Conservation (phyloP, 2,888 invertebrate genomes). For the Physocephala rufipes region DNA sequence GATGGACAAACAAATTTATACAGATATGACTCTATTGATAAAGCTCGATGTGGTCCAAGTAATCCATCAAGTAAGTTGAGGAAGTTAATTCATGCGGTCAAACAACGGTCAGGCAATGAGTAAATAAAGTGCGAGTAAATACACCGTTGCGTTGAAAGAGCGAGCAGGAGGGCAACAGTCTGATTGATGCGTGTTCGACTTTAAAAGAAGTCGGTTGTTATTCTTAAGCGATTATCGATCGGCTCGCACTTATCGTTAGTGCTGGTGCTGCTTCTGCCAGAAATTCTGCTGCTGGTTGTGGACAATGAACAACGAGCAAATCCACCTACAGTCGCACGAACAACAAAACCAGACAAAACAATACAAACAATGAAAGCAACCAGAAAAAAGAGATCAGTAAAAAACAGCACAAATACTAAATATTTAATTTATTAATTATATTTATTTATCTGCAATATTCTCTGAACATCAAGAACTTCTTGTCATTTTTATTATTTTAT, state of each 20-base stretch:
- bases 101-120: background rate
- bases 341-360: conserved; percentile 7
- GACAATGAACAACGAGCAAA: too few species aligned
- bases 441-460: too few species aligned
- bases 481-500: too few species aligned
- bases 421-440: too few species aligned
- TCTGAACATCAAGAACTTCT: too few species aligned
- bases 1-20: background rate
- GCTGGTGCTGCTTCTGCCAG: too few species aligned
- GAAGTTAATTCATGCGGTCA: background rate
- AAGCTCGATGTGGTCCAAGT: background rate
- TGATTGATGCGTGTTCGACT: background rate
- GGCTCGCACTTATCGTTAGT: too few species aligned
- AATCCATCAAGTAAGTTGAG: too few species aligned
- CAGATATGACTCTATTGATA: background rate
- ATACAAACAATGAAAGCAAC: background rate
- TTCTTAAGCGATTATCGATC: too few species aligned
- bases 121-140: background rate
- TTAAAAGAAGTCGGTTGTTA: too few species aligned
- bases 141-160: background rate
- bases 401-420: background rate
- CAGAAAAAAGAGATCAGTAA: too few species aligned
- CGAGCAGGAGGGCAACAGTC: background rate
- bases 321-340: background rate
- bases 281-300: too few species aligned